phyloP scores from a whole-genome alignment of 2,888 invertebrate species.

The Cetonia aurata region DNA sequence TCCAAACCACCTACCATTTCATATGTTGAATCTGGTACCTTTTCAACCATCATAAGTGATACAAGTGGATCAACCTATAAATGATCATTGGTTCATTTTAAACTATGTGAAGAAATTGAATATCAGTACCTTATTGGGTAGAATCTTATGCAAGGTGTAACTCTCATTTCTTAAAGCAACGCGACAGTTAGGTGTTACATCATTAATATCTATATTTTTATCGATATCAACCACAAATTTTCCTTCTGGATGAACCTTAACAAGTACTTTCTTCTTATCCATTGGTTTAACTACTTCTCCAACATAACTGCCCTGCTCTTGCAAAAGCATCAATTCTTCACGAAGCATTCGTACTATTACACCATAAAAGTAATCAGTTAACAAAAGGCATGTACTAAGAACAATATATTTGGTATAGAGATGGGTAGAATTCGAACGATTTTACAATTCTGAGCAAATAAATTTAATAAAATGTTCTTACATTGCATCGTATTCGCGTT shows the following conservation, averaged over 20 bases:
- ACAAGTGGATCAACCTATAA: constrained; percentile 93
- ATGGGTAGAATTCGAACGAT: too few species aligned
- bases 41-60: constrained; percentile 99
- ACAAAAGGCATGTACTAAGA: too few species aligned
- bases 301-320: constrained; percentile 99
- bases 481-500: too few species aligned
- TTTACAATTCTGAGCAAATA: too few species aligned
- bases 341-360: constrained; percentile 92
- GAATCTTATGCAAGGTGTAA: constrained; percentile 92
- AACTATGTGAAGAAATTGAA: too few species aligned
- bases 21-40: constrained; percentile 99
- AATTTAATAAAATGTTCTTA: too few species aligned
- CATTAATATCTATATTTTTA: constrained; percentile 98
- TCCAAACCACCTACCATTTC: constrained; percentile 99
- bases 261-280: constrained; percentile 99
- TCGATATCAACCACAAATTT: constrained; percentile 99
- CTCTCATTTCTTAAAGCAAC: constrained; percentile 98
- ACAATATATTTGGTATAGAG: too few species aligned
- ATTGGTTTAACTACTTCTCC: constrained; percentile 99
- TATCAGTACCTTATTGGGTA: constrained; percentile 24
- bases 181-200: constrained; percentile 97
- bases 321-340: constrained; percentile 95
- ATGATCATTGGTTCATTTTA: too few species aligned
- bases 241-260: constrained; percentile 99
- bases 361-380: background rate